Base-by-base conservation (phyloP, 2,888 invertebrate species). In the Calephelis perditalis region DNA sequence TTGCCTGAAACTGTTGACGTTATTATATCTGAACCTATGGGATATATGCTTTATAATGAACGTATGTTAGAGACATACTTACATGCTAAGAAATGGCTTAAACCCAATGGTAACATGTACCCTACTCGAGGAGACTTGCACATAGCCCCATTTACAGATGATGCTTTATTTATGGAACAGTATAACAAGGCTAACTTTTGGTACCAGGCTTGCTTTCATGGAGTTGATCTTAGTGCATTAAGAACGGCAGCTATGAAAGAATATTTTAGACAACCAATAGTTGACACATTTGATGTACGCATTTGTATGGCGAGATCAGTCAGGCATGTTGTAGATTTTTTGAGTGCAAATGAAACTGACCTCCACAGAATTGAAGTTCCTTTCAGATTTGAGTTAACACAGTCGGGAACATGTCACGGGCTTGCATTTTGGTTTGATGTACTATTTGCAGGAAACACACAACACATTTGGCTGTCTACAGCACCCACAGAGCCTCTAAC, bases 381-480 rank as follows among this genome's bases (percentile, higher is more conserved):
- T 56, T 93, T 99, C 67, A 95, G 97, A 82, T 99, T 98, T 91
- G 96, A 96, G 74, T 92, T 98, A 71, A 92, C 96, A 71, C 97
- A 98, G 83, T 96, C 98, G 0, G 98, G 98, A 37, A 97, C 97
- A 58, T 96, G 99, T 69, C 99, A 99, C 76, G 99, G 99, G 1
- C 91, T 99, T 67, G 99, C 99, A 15, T 99, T 99, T 90, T 99
- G 99, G 99, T 99, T 99, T 82, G 99, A 99, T 88, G 99, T 99
- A 36, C 95, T 98, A 68, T 99, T 99, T 86, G 94, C 96, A 63
- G 99, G 99, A 46, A 94, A 94, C 56, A 94, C 94, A 63, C 96
- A 97, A 76, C 96, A 97, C 64, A 95, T 99, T 62, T 99, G 99
- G 99, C 85, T 99, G 44, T 99, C 99, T 7, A 99, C 99, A 7